Percentiles rank a stretch among this genome's conserved stretches.
Conservation (phyloP, 2,797 vertebrate species). For the Pteropus rufus region DNA sequence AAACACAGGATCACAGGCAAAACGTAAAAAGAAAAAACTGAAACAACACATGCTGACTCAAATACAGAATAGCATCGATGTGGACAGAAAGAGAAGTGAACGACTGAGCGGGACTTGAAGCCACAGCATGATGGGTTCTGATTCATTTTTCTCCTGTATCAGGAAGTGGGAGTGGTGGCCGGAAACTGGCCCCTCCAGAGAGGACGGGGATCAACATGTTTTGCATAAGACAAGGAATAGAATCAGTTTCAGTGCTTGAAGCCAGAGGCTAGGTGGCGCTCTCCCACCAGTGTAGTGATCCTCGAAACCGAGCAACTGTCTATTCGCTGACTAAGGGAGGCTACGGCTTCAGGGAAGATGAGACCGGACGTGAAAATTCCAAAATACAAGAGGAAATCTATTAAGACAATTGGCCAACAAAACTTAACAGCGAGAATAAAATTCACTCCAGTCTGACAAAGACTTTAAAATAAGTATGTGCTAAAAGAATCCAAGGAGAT, state of each 20-base stretch:
- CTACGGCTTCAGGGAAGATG: background rate
- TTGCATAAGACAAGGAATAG: background rate
- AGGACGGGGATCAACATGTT: background rate
- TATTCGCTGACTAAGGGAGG: background rate
- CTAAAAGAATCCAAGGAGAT: background rate
- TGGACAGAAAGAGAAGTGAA: background rate
- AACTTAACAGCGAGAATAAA: background rate
- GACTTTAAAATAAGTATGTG: background rate
- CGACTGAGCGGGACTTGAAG: background rate
- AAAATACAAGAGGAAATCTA: constrained; percentile 1
- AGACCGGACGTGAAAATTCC: background rate
- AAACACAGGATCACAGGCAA: background rate
- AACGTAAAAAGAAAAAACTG: background rate
- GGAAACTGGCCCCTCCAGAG: background rate
- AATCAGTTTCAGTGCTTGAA: background rate
- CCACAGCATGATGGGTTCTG: background rate
- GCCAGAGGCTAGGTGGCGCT: background rate
- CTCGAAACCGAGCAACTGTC: background rate
- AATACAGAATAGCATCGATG: background rate
- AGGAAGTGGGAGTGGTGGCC: background rate
- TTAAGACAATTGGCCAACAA: background rate
- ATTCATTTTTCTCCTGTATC: background rate
- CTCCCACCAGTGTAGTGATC: background rate
- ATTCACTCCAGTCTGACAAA: background rate
- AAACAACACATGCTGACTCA: background rate